These are phyloP conservation scores for Bathybates hornii DNA, from an alignment of 2,113 vertebrate genomes.

Conservation along the genomic window DNA sequence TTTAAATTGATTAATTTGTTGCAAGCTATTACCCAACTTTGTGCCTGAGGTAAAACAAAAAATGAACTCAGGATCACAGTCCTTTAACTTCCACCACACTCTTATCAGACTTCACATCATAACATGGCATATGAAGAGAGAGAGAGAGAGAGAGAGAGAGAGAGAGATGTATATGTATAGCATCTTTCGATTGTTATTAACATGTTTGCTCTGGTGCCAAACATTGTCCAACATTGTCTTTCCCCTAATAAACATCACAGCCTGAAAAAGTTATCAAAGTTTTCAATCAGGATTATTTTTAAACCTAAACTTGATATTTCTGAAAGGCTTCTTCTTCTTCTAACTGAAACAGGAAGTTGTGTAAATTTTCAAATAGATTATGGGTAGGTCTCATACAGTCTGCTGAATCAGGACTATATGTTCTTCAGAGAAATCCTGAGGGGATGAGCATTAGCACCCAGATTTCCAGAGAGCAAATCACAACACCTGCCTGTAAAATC, in stretches of 20 bases:
- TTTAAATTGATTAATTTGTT: rapidly evolving
- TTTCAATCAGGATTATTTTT: not conserved
- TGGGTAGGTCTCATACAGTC: not conserved
- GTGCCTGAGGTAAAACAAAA: not conserved
- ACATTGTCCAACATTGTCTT: not conserved
- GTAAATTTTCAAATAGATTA: not conserved
- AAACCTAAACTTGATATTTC: not conserved
- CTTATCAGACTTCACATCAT: not conserved
- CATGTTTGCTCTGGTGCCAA: not conserved
- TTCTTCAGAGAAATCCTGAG: not conserved
- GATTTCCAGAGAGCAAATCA: not conserved
- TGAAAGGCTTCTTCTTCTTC: not conserved
- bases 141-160: not conserved
- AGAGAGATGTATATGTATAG: not conserved
- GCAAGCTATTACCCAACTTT: not conserved
- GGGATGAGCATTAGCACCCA: not conserved
- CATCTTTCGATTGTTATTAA: not conserved
- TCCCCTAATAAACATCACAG: not conserved
- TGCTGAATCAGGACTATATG: not conserved
- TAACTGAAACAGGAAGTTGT: not conserved
- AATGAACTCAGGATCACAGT: not conserved
- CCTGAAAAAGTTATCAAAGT: not conserved
- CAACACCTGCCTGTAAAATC: not conserved
- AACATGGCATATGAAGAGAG: not conserved
- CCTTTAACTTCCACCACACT: not conserved